Evolutionary conservation across 2,113 vertebrate genomes (phyloP), one percentile per base, ranked within the genome.

Genomic region (Dromas ardeola): DNA sequence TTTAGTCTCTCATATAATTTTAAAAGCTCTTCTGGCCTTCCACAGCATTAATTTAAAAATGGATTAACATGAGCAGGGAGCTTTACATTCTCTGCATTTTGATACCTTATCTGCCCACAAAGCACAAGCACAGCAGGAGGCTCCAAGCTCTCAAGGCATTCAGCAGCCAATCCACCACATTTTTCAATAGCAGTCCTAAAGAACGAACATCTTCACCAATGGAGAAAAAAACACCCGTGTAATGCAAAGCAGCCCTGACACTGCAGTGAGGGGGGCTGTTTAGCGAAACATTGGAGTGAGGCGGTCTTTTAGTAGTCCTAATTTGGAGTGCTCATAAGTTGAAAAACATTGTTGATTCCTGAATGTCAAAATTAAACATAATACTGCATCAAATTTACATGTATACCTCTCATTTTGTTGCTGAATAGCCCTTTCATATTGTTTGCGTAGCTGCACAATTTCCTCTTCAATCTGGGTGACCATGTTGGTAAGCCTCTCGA

Each of bases 401-500:
- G 18, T 40, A 18, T 96, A 99, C 99, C 99, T 98, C 58, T 98
- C 98, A 26, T 99, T 99, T 81, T 98, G 97, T 49, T 90, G 97
- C 95, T 99, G 97, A n/a, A 98, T 29, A 14, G 97, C 98, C 18
- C 81, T 97, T 56, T 99, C 96, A 0, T 98, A 98, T 73, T 95
- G 98, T 88, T 98, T 98, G 30, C 79, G 97, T 22, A 98, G 96
- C 30, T 98, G 98, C 50, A 98, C 91, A 63, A 98, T 98, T 26
- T 98, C 97, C 56, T 98, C 96, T 77, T 99, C 98, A 4, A 98
- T 97, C 32, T 22, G 11, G 56, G 97, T 98, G 86, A 99, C 97
- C 26, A n/a, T 96, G 81, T 91, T 79, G 61, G 97, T 97, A 14
- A 99, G 98, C 42, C 94, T 98, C 88, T 98, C 96, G 30, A 99